Evolutionary conservation across 2,113 vertebrate species (phyloP), one percentile per base, ranked within the genome.

Genomic region (Synodontis membranacea): DNA sequence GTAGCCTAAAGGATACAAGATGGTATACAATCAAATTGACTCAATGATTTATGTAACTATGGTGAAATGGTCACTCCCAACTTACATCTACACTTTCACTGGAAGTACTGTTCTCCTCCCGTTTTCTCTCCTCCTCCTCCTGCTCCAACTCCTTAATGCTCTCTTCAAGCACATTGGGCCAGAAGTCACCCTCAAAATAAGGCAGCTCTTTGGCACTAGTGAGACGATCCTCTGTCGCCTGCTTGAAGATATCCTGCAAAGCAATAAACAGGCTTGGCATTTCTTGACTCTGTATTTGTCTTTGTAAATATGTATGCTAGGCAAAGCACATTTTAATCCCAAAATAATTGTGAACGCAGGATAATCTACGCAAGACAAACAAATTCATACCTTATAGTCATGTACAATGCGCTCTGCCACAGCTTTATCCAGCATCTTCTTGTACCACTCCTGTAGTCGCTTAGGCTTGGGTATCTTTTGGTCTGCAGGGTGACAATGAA

Each of bases 371-470:
- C 62, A 46, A 4, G 7, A 79, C 28, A 72, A 68, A 54, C 28
- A 3, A 19, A 60, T 34, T 39, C 92, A 87, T 88, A 99, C 98
- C 97, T 99, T 99, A 89, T 97, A 99, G 90, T 99, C 98, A 0
- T 99, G 98, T 66, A 99, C 96, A 5, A 99, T 98, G 31, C 98
- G 95, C 93, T 99, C 98, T 0, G 97, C 94, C 52, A 98, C 96
- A n/a, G 98, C 97, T 92, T 99, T 99, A 92, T 99, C 98, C 81
- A 99, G 93, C 98, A 99, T 99, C 93, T 99, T 99, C 94, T 98
- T 99, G 91, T 99, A 99, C 98, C 98, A 99, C 88, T 99, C 98
- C 90, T 99, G 98, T 80, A 99, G 94, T 80, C 98, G 94, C 92
- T 99, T 99, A 74, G 98, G 98, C 88, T 99, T 99, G 52, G 98